These are phyloP conservation scores for Pseudomugil gertrudae DNA, from an alignment of 2,797 vertebrate genomes.

Conservation along the genomic window DNA sequence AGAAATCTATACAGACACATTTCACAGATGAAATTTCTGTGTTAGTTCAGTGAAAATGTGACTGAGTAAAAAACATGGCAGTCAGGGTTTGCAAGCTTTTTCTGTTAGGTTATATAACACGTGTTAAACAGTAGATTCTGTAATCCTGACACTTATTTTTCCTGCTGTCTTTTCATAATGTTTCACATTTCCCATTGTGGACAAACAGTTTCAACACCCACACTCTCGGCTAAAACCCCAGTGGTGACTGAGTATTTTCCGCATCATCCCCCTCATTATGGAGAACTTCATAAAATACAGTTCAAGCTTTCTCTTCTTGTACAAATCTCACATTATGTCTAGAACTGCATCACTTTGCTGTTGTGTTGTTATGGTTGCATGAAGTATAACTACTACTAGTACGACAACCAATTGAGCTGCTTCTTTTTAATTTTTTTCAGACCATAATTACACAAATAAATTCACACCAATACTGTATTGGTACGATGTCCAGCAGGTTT, in stretches of 20 bases:
- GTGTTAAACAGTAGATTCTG: neutral
- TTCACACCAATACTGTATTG: no score
- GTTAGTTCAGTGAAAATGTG: constrained; percentile 28
- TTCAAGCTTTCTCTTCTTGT: neutral
- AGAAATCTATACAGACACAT: constrained; percentile 13
- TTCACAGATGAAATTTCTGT: constrained; percentile 35
- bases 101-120: constrained; percentile 7
- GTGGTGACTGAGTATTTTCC: constrained; percentile 32
- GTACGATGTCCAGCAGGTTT: neutral
- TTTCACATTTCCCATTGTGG: neutral
- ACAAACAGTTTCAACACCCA: neutral
- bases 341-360: neutral
- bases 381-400: no score
- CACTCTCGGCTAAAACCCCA: neutral
- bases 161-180: neutral
- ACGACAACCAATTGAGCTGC: no score
- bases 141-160: neutral
- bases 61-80: constrained; percentile 16
- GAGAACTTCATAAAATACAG: neutral
- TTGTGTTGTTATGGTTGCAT: neutral
- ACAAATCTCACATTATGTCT: neutral
- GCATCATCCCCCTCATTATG: neutral
- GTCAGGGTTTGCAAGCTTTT: constrained; percentile 9
- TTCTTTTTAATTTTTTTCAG: no score
- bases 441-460: no score